These are phyloP conservation scores for Aldabrachelys gigantea DNA, from an alignment of 2,113 vertebrate species.

Conservation along the genomic window DNA sequence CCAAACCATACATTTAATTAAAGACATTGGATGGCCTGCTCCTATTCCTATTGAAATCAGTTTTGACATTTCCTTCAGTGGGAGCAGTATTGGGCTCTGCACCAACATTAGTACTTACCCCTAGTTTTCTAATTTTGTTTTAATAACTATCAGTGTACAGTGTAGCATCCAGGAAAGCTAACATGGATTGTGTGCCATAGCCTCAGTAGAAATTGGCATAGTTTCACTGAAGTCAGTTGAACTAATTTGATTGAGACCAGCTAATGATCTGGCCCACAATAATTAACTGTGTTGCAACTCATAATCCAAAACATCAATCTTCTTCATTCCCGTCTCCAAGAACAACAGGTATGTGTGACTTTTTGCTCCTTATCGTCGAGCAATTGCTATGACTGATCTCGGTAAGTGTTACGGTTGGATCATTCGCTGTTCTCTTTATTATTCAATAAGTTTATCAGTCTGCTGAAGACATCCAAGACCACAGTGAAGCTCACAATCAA, in stretches of 20 bases:
- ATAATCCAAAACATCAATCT: neutral
- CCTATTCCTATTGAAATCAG: neutral
- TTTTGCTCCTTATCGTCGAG: neutral
- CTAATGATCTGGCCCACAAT: neutral
- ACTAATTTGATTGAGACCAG: neutral
- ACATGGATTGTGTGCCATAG: neutral
- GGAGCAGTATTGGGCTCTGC: neutral
- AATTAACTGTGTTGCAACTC: neutral
- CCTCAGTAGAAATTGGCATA: neutral
- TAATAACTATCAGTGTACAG: neutral
- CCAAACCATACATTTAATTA: neutral
- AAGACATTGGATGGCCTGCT: neutral
- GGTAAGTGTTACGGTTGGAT: neutral
- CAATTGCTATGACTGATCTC: neutral
- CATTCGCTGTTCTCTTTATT: conserved; percentile 20
- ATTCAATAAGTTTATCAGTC: conserved; percentile 81
- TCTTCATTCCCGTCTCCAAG: neutral
- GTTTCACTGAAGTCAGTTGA: neutral
- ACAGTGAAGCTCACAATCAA: conserved; percentile 84
- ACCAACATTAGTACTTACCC: neutral
- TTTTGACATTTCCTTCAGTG: neutral
- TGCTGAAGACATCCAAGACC: conserved; percentile 81
- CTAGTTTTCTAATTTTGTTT: neutral
- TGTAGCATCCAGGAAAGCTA: neutral
- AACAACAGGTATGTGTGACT: neutral